Conservation (phyloP, 2,113 vertebrate genomes). For the Oncorhynchus masou region DNA sequence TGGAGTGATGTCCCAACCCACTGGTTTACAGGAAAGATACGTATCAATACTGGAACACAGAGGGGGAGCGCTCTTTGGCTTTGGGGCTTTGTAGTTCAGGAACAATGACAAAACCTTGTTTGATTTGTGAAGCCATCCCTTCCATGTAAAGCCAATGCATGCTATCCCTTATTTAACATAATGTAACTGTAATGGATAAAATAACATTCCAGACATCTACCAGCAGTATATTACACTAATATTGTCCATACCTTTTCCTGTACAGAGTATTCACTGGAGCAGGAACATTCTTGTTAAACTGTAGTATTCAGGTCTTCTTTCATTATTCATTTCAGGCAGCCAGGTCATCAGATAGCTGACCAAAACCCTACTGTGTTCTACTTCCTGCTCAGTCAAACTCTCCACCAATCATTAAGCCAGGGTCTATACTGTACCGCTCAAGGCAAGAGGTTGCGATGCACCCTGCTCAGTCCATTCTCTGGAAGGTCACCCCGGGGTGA, state of each 20-base stretch:
- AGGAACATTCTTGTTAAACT: conserved; percentile 3
- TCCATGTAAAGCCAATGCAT: background rate
- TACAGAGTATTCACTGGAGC: conserved; percentile 13
- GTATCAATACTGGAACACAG: conserved; percentile 25
- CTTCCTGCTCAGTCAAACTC: conserved; percentile 15
- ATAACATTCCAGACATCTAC: background rate
- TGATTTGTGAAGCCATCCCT: conserved; percentile 1
- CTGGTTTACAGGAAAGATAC: conserved; percentile 29
- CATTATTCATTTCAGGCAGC: too few species aligned
- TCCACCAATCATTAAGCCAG: conserved; percentile 14
- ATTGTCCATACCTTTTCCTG: conserved; percentile 8
- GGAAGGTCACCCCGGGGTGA: conserved; percentile 8
- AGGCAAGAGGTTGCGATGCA: background rate
- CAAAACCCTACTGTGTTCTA: background rate
- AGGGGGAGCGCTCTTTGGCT: conserved; percentile 24
- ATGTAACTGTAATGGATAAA: background rate
- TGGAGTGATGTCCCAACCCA: conserved; percentile 5
- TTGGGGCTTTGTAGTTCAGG: conserved; percentile 24
- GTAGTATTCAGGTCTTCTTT: background rate
- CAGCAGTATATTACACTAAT: background rate
- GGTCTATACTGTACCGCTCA: background rate
- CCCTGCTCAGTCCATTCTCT: background rate
- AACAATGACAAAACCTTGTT: conserved; percentile 9
- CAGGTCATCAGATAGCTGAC: too few species aligned
- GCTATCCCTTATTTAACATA: background rate